Evolutionary conservation across 37 sponge, comb jelly and placozoan species (phyloP).

Genomic region (Eunapius fragilis): DNA sequence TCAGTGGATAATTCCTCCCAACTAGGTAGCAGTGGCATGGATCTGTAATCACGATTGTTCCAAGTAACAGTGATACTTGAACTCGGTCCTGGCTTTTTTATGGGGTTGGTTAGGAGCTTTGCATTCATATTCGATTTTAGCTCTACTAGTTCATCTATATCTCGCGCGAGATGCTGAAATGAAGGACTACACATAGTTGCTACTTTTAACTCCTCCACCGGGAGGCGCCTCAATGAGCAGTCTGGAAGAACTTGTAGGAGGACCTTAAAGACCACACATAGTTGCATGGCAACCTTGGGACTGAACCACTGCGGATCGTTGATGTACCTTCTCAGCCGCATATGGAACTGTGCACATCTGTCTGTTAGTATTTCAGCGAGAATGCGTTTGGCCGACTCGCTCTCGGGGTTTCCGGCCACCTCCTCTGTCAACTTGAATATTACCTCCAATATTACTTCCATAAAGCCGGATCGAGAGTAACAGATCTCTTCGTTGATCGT

Average conservation of each 20-base stretch:
- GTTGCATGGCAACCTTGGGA: constrained; percentile 3
- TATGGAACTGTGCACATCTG: constrained; percentile 51
- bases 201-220: too few species aligned
- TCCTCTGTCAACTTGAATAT: neutral
- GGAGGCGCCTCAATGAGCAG: too few species aligned
- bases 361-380: constrained; percentile 60
- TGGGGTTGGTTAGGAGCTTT: too few species aligned
- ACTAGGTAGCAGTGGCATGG: constrained; percentile 44
- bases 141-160: too few species aligned
- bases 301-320: neutral
- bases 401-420: neutral
- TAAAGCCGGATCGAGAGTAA: neutral
- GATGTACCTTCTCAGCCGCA: neutral
- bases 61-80: too few species aligned
- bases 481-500: neutral
- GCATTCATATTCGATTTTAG: too few species aligned
- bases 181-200: too few species aligned
- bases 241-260: too few species aligned
- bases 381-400: constrained; percentile 17
- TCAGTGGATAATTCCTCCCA: constrained; percentile 42
- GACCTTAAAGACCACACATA: neutral
- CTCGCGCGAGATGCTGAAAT: too few species aligned
- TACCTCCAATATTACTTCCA: neutral
- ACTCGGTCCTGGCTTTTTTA: too few species aligned
- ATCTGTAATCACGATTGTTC: constrained; percentile 20